Conservation (phyloP, 2,113 vertebrate genomes). For the Motacilla tschutschensis region DNA sequence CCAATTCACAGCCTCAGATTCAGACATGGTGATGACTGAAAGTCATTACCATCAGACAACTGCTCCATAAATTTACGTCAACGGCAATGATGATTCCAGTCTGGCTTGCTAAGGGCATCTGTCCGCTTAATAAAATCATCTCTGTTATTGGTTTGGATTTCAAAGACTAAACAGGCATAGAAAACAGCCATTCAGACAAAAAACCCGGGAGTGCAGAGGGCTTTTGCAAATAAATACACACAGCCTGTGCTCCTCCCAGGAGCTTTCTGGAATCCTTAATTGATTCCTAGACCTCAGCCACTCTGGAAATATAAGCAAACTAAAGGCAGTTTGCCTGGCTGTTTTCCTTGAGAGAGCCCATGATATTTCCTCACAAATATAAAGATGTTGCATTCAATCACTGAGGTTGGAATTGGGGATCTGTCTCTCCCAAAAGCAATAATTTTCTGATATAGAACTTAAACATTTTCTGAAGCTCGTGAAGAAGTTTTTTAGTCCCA, state of each 20-base stretch:
- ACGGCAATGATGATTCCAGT: conserved; percentile 28
- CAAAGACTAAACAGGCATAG: neutral
- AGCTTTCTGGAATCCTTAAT: conserved; percentile 16
- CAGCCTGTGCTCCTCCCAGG: neutral
- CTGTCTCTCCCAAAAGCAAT: neutral
- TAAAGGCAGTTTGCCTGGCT: neutral
- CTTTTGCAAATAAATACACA: neutral
- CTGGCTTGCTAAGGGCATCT: conserved; percentile 24
- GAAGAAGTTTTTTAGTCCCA: neutral
- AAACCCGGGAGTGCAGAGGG: neutral
- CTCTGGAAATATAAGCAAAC: neutral
- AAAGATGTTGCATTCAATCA: neutral
- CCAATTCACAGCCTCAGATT: conserved; percentile 58
- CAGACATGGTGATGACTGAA: conserved; percentile 60
- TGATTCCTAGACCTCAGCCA: neutral
- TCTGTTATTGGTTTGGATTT: conserved; percentile 1
- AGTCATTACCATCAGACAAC: conserved; percentile 58
- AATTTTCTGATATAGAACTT: neutral
- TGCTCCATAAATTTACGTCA: conserved; percentile 40
- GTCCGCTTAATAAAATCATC: neutral
- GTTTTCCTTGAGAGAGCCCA: neutral
- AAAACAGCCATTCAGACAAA: neutral
- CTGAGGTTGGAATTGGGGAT: neutral
- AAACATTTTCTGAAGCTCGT: neutral
- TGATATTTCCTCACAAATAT: conserved; percentile 1